These are phyloP conservation scores for Spodoptera picta DNA, from an alignment of 2,888 invertebrate genomes.

Conservation along the genomic window DNA sequence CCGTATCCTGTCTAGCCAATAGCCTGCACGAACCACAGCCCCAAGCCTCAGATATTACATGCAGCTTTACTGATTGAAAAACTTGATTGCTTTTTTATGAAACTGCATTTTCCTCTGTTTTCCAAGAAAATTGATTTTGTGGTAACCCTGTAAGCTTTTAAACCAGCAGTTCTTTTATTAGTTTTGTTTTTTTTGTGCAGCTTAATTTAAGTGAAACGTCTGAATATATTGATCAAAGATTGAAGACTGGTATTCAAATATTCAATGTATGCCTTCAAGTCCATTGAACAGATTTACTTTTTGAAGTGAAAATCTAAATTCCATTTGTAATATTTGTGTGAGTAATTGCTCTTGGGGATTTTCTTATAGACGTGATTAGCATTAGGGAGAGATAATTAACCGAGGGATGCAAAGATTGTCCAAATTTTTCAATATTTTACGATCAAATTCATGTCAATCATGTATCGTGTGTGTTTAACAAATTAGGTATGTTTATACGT, in stretches of 20 bases:
- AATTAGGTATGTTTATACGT: no score
- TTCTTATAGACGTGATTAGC: not conserved
- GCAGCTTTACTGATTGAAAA: slow-evolving; percentile 55
- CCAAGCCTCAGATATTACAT: slow-evolving; percentile 48
- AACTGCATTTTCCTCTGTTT: slow-evolving; percentile 34
- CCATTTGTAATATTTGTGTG: slow-evolving; percentile 6
- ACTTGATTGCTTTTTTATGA: slow-evolving; percentile 52
- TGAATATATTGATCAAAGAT: slow-evolving; percentile 9
- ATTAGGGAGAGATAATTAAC: no score
- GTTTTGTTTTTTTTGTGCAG: not conserved
- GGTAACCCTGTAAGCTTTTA: slow-evolving; percentile 22
- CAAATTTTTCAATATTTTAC: no score
- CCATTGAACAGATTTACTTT: slow-evolving; percentile 18
- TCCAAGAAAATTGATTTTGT: slow-evolving; percentile 40
- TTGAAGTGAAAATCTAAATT: slow-evolving; percentile 6
- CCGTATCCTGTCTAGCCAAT: slow-evolving; percentile 32
- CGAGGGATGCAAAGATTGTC: no score
- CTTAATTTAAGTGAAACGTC: slow-evolving; percentile 8
- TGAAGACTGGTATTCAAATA: slow-evolving; percentile 34
- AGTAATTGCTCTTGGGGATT: not conserved
- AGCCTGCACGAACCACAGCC: slow-evolving; percentile 31
- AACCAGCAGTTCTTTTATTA: slow-evolving; percentile 18
- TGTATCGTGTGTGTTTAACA: no score
- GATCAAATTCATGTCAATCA: no score
- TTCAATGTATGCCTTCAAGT: slow-evolving; percentile 30